Evolutionary conservation across 2,888 invertebrate species (phyloP), one percentile per base, ranked within the genome.

Genomic region (Sinelater perroti): DNA sequence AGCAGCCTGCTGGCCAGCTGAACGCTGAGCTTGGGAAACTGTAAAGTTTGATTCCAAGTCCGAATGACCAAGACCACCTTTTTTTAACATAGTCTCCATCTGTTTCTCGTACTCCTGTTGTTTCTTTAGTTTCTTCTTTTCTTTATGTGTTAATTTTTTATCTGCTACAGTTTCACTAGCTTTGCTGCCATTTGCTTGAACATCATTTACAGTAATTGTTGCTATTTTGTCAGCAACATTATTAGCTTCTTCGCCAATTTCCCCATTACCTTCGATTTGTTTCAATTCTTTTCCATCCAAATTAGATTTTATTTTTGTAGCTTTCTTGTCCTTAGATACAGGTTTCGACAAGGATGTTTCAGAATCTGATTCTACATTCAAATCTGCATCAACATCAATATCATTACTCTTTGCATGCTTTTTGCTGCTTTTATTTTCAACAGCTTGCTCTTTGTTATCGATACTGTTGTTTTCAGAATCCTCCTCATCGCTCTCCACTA

Each of bases 31-130:
- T 82, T 90, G 91, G 2, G 97, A 97, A 61, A 99, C 92, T 2
- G 97, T 95, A 75, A 99, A 99, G 78, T 98, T 97, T 26, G 91
- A 90, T 56, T 92, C 95, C 10, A 96, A 80, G 53, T 94, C 93
- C 30, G 93, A 93, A 74, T 93, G 91, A 0, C 93, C 95, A 74
- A 91, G 89, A 0, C 94, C 93, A 13, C 93, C 93, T 76, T 93
- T 91, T 74, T 89, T 91, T 1, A 91, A 88, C 79, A 95, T 79
- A 67, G 89, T 74, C 74, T 95, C 93, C 85, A 95, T 82, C 73
- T 93, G 91, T 69, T 89, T 89, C 72, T 95, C 93, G 77, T 91
- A 94, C 72, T 95, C 94, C 72, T 90, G 87, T 79, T 91, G 87
- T 68, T 94, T 94, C 75, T 95, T 95, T 61, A 93, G 70, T 72